Base-by-base conservation (phyloP, 2,113 vertebrate species). In the Gambusia affinis region DNA sequence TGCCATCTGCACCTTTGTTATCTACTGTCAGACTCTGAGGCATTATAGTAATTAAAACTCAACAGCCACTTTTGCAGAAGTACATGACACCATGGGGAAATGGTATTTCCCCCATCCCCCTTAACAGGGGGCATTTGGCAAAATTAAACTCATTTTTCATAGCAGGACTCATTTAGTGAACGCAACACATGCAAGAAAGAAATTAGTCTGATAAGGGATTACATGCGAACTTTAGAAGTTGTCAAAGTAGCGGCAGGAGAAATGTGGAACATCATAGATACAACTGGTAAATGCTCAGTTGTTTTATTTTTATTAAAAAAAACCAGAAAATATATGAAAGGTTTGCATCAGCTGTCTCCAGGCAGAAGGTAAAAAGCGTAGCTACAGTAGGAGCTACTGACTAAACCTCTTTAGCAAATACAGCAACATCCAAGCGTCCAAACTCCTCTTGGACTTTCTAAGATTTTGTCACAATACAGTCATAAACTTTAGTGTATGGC, bases 81-180 rank as follows among this genome's bases (percentile, higher is more conserved):
- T 79, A 92, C 88, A 94, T 87, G 84, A 90, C 91, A 92, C 92
- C 87, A 85, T 86, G 68, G 92, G 91, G 92, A 93, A 93, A 93
- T 89, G 80, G 87, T 86, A 80, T 82, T 85, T 84, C 78, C 84
- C 44, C 29, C 69, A 44, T 76, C 42, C 14, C 70, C 54, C 60
- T 28, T 70, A 82, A 91, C 83, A 76, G 70, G 72, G 81, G 83
- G 54, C 85, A 85, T 91, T 92, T 89, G 79, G 85, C 87, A 87
- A 94, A 94, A 95, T 94, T 93, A 94, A 95, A 94, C 81, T 78
- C 88, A 92, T 94, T 89, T 87, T 92, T 94, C 92, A 94, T 78
- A 80, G 78, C 80, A 65, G 79, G 78, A 70, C 89, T 90, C 75
- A 80, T 79, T 90, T 92, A 89, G 91, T 82, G 83, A 86, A 76